Percentiles rank a stretch among this genome's conserved stretches.
phyloP scores from a whole-genome alignment of 2,797 vertebrate genomes.

The Australoheros facetus region DNA sequence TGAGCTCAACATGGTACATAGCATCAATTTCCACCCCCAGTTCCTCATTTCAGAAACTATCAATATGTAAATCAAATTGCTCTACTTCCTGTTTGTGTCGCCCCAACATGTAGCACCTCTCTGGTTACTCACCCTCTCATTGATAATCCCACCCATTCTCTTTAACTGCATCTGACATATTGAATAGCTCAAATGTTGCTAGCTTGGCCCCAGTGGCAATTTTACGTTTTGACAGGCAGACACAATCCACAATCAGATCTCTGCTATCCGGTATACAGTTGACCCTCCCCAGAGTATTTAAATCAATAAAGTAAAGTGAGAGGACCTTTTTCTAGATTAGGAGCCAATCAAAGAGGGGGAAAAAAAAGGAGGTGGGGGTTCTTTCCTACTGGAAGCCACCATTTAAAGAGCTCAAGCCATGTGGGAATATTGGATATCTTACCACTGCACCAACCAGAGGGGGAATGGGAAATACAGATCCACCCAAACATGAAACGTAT shows the following conservation, averaged over 20 bases:
- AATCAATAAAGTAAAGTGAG: constrained; percentile 76
- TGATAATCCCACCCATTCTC: constrained; percentile 52
- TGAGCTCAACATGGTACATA: constrained; percentile 12
- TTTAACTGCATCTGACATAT: constrained; percentile 70
- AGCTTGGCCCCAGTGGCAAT: constrained; percentile 68
- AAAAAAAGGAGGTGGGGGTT: constrained; percentile 19
- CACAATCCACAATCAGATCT: constrained; percentile 65
- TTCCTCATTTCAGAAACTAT: constrained; percentile 65
- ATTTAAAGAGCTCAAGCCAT: constrained; percentile 48
- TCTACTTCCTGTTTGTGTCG: constrained; percentile 56
- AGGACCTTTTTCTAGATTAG: constrained; percentile 58
- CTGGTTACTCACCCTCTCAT: constrained; percentile 47
- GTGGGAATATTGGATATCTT: constrained; percentile 70
- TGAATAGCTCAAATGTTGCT: constrained; percentile 61
- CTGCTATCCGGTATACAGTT: constrained; percentile 61
- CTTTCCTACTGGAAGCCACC: constrained; percentile 48
- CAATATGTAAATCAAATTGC: constrained; percentile 72
- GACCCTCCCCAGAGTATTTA: constrained; percentile 51
- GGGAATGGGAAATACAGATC: constrained; percentile 49
- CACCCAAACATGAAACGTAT: constrained; percentile 54
- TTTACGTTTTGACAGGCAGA: constrained; percentile 72
- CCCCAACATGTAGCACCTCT: constrained; percentile 17
- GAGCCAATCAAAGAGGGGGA: constrained; percentile 52
- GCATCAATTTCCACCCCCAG: constrained; percentile 44
- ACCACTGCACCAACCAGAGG: constrained; percentile 43